These are phyloP conservation scores for Drosophila athabasca DNA, from an alignment of 1,140 invertebrate species.

Conservation along the genomic window DNA sequence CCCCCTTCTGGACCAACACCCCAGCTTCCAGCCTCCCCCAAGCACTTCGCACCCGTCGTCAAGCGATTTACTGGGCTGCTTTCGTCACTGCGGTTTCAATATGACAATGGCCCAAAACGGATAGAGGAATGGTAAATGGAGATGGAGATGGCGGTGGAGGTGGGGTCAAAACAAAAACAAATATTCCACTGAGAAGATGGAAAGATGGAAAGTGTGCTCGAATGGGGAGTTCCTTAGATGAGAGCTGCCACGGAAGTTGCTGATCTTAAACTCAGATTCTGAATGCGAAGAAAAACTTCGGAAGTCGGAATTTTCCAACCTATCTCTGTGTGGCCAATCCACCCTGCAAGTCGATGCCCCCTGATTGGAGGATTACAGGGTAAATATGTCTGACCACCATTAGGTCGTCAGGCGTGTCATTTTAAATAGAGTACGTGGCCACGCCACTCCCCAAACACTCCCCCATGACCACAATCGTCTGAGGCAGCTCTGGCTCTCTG, in stretches of 20 bases:
- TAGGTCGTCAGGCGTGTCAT: slow-evolving; percentile 69
- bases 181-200: slow-evolving; percentile 3
- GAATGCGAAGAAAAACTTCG: neutral
- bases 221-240: neutral
- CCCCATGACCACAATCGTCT: slow-evolving; percentile 20
- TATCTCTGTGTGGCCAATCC: too few species aligned
- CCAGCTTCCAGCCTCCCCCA: neutral
- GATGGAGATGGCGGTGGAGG: too few species aligned
- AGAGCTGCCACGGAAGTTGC: too few species aligned
- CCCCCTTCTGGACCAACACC: neutral
- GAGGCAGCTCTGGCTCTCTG: slow-evolving; percentile 11
- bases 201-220: neutral
- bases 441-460: slow-evolving; percentile 19
- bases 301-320: too few species aligned
- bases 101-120: slow-evolving; percentile 53
- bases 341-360: neutral
- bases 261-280: too few species aligned
- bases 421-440: slow-evolving; percentile 74
- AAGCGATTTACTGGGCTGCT: slow-evolving; percentile 22
- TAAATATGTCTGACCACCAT: slow-evolving; percentile 44
- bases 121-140: neutral
- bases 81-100: slow-evolving; percentile 74
- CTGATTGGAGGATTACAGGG: slow-evolving; percentile 10
- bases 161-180: slow-evolving; percentile 24
- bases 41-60: neutral